Conservation (phyloP, 2,888 invertebrate species). For the Eurytoma adleriae region DNA sequence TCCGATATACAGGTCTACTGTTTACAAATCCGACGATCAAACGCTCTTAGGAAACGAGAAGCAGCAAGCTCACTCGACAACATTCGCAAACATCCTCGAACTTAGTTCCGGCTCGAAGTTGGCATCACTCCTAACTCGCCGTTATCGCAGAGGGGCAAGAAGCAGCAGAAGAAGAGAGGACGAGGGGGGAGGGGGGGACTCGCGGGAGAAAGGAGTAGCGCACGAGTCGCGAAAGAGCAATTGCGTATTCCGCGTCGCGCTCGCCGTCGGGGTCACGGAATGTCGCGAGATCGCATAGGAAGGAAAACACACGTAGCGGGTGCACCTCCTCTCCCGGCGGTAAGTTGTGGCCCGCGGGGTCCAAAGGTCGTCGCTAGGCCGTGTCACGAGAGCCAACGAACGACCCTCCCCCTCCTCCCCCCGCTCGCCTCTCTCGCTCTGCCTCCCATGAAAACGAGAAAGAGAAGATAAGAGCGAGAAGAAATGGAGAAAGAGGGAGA, state of each 20-base stretch:
- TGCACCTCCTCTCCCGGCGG: constrained; percentile 61
- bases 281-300: constrained; percentile 64
- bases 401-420: constrained; percentile 32
- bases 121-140: constrained; percentile 28
- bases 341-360: constrained; percentile 72
- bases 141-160: constrained; percentile 12
- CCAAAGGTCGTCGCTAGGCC: constrained; percentile 72
- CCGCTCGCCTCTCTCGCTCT: background rate
- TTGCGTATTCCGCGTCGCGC: constrained; percentile 67
- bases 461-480: background rate
- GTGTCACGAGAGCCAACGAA: constrained; percentile 62
- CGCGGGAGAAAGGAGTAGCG: too few relatives aligned
- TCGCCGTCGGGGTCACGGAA: constrained; percentile 63
- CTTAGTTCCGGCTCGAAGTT: background rate
- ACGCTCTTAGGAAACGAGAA: too few relatives aligned
- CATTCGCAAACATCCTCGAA: too few relatives aligned
- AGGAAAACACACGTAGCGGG: constrained; percentile 62
- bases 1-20: too few relatives aligned
- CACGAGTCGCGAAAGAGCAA: constrained; percentile 52
- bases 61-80: too few relatives aligned
- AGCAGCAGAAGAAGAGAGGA: too few relatives aligned
- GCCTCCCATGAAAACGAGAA: constrained; percentile 18
- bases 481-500: background rate
- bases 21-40: too few relatives aligned
- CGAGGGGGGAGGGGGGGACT: too few relatives aligned